Evolutionary conservation across 2,113 vertebrate species (phyloP).

Genomic region (Nothobranchius kuhntae): DNA sequence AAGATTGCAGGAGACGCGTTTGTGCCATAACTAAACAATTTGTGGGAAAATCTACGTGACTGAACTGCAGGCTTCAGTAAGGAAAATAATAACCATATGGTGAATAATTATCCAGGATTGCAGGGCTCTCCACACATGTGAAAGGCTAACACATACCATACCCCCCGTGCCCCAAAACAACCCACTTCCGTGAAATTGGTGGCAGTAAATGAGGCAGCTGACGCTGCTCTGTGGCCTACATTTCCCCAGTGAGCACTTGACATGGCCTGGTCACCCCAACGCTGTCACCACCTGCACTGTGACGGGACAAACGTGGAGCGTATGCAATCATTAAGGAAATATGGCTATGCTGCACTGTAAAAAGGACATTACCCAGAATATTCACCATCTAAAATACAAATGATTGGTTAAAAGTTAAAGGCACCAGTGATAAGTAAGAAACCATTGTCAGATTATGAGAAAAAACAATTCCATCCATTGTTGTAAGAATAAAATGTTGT

Average conservation of each 20-base stretch:
- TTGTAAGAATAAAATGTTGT: not conserved
- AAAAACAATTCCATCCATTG: not conserved
- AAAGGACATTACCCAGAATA: slow-evolving; percentile 21
- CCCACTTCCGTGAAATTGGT: slow-evolving; percentile 65
- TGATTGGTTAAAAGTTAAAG: not conserved
- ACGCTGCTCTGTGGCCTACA: slow-evolving; percentile 41
- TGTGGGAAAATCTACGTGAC: slow-evolving; percentile 11
- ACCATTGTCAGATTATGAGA: not conserved
- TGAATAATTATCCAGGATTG: slow-evolving; percentile 32
- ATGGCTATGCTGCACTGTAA: slow-evolving; percentile 39
- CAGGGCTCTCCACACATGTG: slow-evolving; percentile 26
- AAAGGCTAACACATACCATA: slow-evolving; percentile 58
- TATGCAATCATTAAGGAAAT: slow-evolving; percentile 44
- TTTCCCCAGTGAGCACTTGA: slow-evolving; percentile 69
- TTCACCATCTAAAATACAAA: slow-evolving; percentile 28
- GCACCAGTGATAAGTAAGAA: not conserved
- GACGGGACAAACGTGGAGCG: slow-evolving; percentile 2
- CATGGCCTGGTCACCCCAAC: slow-evolving; percentile 42
- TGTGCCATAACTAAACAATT: slow-evolving; percentile 3
- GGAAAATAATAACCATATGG: slow-evolving; percentile 26
- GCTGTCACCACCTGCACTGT: slow-evolving; percentile 55
- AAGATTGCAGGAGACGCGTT: slow-evolving; percentile 4
- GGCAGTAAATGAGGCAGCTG: slow-evolving; percentile 71
- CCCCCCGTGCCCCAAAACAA: slow-evolving; percentile 44
- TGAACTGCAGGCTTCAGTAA: slow-evolving; percentile 12